Conservation (phyloP, 2,797 vertebrate genomes). For the Hoplostethus mediterraneus region DNA sequence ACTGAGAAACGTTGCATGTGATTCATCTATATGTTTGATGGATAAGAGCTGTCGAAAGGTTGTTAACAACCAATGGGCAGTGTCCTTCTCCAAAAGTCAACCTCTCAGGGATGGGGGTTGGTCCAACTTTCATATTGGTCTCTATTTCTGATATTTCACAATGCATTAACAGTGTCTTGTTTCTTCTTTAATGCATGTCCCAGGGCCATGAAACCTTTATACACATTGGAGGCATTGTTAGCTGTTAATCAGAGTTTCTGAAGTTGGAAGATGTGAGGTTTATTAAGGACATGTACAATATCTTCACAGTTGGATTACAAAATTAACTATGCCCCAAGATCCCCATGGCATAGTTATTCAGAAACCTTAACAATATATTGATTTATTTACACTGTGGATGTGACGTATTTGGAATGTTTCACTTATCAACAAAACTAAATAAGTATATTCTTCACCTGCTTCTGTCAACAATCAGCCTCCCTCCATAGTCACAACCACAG, state of each 20-base stretch:
- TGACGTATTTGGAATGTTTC: conserved; percentile 31
- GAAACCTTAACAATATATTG: neutral
- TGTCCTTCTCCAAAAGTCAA: neutral
- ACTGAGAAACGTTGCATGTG: neutral
- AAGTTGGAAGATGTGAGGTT: neutral
- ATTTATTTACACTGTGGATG: conserved; percentile 8
- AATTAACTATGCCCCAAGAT: neutral
- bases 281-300: neutral
- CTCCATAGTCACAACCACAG: conserved; percentile 26
- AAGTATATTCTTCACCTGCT: conserved; percentile 23
- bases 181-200: conserved; percentile 14
- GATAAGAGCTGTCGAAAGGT: too few relatives aligned
- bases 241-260: neutral
- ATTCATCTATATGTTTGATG: neutral
- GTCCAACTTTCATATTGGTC: too few relatives aligned
- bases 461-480: conserved; percentile 33
- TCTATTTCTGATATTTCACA: neutral
- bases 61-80: neutral
- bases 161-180: conserved; percentile 11
- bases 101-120: too few relatives aligned
- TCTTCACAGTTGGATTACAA: neutral
- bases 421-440: conserved; percentile 13
- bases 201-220: conserved; percentile 11
- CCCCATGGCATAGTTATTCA: neutral
- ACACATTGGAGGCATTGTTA: conserved; percentile 15